Evolutionary conservation across 1,140 invertebrate genomes (phyloP).

Genomic region (Ectropis grisescens): DNA sequence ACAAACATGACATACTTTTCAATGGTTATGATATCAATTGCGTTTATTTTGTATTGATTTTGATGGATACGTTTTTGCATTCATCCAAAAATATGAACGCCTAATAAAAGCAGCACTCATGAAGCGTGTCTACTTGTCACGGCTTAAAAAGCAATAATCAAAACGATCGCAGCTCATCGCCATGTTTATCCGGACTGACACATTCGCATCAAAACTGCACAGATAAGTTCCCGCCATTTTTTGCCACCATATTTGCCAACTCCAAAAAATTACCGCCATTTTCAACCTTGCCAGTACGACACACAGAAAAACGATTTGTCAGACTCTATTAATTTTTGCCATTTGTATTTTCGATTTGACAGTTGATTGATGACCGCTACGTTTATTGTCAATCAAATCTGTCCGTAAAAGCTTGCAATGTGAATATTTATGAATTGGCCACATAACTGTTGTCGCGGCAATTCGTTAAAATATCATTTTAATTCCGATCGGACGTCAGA

Average conservation of each 20-base stretch:
- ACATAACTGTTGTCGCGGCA: conserved; percentile 33
- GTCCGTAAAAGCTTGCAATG: conserved; percentile 43
- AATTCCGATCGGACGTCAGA: conserved; percentile 36
- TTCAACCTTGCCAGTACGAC: conserved; percentile 11
- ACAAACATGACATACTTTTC: too few species aligned
- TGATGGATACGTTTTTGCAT: too few species aligned
- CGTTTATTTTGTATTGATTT: too few species aligned
- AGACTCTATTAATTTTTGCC: conserved; percentile 33
- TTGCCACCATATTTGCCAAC: conserved; percentile 6
- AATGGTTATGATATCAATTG: too few species aligned
- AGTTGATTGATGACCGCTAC: conserved; percentile 49
- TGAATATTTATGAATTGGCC: conserved; percentile 60
- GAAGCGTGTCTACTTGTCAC: conserved; percentile 17
- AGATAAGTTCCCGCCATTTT: conserved; percentile 30
- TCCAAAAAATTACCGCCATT: conserved; percentile 14
- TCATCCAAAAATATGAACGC: too few species aligned
- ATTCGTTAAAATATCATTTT: conserved; percentile 52
- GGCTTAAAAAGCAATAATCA: conserved; percentile 36
- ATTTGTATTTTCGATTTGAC: conserved; percentile 40
- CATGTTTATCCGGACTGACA: conserved; percentile 36
- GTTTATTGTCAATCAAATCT: conserved; percentile 49
- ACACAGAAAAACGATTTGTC: conserved; percentile 7
- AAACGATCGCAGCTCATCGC: conserved; percentile 40
- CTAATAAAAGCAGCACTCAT: too few species aligned
- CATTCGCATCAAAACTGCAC: conserved; percentile 34